A percentile compares a stretch with the other conserved stretches of the same genome.
Conservation (phyloP, 2,888 invertebrate genomes). For the Chrysina gloriosa region DNA sequence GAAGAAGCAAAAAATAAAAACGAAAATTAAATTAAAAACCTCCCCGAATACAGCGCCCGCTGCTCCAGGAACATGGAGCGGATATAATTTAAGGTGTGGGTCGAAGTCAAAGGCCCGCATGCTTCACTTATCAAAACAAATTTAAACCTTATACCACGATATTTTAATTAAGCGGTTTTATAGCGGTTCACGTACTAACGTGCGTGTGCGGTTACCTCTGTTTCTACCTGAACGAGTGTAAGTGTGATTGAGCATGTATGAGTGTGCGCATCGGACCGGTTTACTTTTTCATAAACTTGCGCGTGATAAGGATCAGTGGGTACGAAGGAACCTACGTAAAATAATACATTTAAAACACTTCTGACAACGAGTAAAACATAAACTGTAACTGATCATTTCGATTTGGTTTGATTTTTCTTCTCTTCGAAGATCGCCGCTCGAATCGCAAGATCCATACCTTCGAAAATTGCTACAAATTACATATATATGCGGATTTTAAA, state of each 20-base stretch:
- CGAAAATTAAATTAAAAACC: constrained; percentile 19
- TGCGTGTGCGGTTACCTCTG: not conserved
- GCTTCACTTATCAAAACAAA: constrained; percentile 38
- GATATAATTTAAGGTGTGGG: constrained; percentile 28
- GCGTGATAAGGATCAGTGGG: constrained; percentile 23
- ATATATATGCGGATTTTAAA: too few species aligned
- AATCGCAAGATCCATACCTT: too few species aligned
- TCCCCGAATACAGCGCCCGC: not conserved
- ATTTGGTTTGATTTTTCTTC: not conserved
- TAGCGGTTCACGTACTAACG: constrained; percentile 13
- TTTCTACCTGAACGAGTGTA: not conserved
- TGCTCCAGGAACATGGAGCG: not conserved
- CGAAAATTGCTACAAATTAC: too few species aligned
- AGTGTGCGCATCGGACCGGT: constrained; percentile 14
- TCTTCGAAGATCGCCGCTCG: too few species aligned
- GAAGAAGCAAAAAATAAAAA: constrained; percentile 21
- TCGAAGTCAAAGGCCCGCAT: constrained; percentile 34
- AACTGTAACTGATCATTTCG: constrained; percentile 3
- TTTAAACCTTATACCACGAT: constrained; percentile 34
- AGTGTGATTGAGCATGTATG: not conserved
- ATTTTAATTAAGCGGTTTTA: constrained; percentile 37
- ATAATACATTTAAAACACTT: constrained; percentile 36
- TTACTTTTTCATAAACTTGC: constrained; percentile 25
- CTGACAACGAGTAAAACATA: constrained; percentile 17
- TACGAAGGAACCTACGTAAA: constrained; percentile 31